A percentile compares a stretch with the other conserved stretches of the same genome.
phyloP scores from a whole-genome alignment of 2,797 vertebrate species.

The Myripristis murdjan region DNA sequence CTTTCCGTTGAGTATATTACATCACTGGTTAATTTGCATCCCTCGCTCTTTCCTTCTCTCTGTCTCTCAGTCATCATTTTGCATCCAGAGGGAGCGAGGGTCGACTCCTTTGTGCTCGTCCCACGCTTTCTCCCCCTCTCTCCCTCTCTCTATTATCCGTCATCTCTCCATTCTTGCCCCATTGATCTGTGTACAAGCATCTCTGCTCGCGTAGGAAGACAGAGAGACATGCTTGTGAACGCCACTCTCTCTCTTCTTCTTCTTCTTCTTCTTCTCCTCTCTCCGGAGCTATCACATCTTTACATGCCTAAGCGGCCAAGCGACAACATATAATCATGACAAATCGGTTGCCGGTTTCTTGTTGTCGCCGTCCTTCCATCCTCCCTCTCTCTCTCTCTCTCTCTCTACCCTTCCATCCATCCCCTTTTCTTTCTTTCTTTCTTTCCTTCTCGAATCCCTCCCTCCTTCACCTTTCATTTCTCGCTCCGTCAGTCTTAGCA shows the following conservation, averaged over 20 bases:
- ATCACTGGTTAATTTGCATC: not conserved
- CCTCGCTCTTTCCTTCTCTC: slow-evolving; percentile 22
- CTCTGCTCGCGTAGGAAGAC: not conserved
- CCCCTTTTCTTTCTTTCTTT: no score
- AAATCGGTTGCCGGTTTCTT: slow-evolving; percentile 41
- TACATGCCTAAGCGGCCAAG: slow-evolving; percentile 30
- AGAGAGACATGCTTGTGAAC: slow-evolving; percentile 34
- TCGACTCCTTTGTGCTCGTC: slow-evolving; percentile 2
- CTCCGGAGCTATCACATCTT: slow-evolving; percentile 52
- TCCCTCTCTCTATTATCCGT: slow-evolving; percentile 15
- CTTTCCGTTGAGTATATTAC: slow-evolving; percentile 27
- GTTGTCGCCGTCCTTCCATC: no score
- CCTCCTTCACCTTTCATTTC: slow-evolving; percentile 7
- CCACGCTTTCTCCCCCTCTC: not conserved
- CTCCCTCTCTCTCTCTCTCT: slow-evolving; percentile 40
- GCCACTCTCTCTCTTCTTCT: slow-evolving; percentile 49
- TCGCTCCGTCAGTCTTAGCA: not conserved
- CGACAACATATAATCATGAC: slow-evolving; percentile 3
- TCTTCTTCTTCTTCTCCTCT: slow-evolving; percentile 51
- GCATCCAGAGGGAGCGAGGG: not conserved
- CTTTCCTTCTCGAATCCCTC: slow-evolving; percentile 39
- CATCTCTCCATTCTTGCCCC: slow-evolving; percentile 20
- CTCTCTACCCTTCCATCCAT: slow-evolving; percentile 23
- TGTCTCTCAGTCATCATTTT: slow-evolving; percentile 27
- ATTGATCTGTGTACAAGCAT: slow-evolving; percentile 31